Base-by-base conservation (phyloP, 2,888 invertebrate genomes). In the Tinea semifulvella region DNA sequence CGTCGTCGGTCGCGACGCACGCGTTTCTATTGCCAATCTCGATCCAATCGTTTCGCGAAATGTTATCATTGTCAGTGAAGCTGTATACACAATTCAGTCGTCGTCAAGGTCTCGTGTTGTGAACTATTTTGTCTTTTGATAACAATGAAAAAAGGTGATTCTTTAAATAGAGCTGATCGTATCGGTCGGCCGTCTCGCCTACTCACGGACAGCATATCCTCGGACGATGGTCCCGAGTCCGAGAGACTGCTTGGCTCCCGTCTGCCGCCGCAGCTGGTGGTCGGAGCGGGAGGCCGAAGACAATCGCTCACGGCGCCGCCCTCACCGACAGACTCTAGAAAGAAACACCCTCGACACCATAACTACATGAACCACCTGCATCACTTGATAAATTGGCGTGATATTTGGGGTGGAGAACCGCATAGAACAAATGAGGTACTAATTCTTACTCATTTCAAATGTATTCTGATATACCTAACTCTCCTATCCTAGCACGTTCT, bases 241-340 rank as follows among this genome's bases (percentile, higher is more conserved):
- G 74, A 79, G 59, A 66, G 67, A 43, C 61, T 80, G 48, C 61
- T 80, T 51, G 58, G 52, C 51, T 56, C 61, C 13, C 70, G 68
- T 52, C 61, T 69, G 31, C 63, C 67, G 17, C 57, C 65, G 10
- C 61, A 63, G 45, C 58, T 75, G 47, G 61, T 72, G 42, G 60
- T 63, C 22, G 63, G 65, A 36, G 53, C 58, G 46, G 57, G 61
- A 47, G 60, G 61, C 22, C 66, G 80, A 2, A 62, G 81, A 27
- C 63, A 66, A 50, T 82, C 81, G 2, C 61, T 81, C 40, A 82
- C 82, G 4, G 82, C 80, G 18, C 82, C 82, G 10, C 77, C 82
- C 0, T 82, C 82, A 19, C 82, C 82, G 5, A 72, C 69, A n/a
- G 79, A 79, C 47, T 75, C 67, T 26, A 65, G 77, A 49, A 76